phyloP scores from a whole-genome alignment of 1,140 invertebrate genomes.

The Euwallacea similis region DNA sequence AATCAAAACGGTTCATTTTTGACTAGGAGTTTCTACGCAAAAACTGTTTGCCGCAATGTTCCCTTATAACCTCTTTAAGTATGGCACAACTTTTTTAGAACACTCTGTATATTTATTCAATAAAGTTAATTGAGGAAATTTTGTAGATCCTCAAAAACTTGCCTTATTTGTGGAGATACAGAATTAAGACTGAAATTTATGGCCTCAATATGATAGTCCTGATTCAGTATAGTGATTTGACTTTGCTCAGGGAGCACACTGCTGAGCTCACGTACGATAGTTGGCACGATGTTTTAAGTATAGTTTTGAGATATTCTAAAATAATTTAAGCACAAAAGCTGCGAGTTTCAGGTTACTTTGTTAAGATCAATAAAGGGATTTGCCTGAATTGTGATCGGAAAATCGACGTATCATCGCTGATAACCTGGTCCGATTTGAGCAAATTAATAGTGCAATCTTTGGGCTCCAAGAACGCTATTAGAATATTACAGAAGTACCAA shows the following conservation, averaged over 20 bases:
- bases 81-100: not conserved
- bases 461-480: constrained; percentile 44
- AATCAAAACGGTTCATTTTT: too few relatives aligned
- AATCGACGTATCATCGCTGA: constrained; percentile 41
- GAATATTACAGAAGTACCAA: constrained; percentile 50
- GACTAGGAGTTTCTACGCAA: too few relatives aligned
- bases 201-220: constrained; percentile 41
- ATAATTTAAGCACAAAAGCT: not conserved
- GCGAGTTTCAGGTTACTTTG: constrained; percentile 26
- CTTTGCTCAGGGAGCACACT: constrained; percentile 41
- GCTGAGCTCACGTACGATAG: constrained; percentile 46
- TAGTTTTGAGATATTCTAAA: too few relatives aligned
- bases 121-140: not conserved
- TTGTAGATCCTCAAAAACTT: constrained; percentile 37
- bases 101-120: not conserved
- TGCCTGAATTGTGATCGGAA: constrained; percentile 52
- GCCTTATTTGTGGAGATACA: constrained; percentile 45
- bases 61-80: not conserved
- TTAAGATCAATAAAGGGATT: constrained; percentile 48
- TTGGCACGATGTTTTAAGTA: constrained; percentile 44
- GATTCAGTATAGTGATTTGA: constrained; percentile 47
- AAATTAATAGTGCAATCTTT: constrained; percentile 51
- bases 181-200: constrained; percentile 30
- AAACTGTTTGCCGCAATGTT: too few relatives aligned
- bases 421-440: constrained; percentile 51